Conservation (phyloP, 2,113 vertebrate species). For the Loxodonta africana region DNA sequence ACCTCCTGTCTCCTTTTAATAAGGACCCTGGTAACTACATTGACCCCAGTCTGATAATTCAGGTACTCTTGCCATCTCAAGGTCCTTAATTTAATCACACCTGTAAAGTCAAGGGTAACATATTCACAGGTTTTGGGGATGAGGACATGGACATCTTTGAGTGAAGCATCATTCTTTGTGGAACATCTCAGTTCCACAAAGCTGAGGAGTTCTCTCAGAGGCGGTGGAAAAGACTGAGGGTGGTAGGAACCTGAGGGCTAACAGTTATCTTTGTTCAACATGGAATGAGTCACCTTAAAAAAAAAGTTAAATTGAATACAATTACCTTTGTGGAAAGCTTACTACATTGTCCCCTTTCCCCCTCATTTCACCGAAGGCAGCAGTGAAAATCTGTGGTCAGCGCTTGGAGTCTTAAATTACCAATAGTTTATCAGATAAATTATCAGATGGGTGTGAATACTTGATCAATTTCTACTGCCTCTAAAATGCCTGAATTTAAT, state of each 20-base stretch:
- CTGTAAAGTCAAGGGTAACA: not conserved
- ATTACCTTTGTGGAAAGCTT: constrained; percentile 2
- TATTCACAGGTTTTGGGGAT: not conserved
- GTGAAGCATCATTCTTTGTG: not conserved
- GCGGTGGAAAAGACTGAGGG: not conserved
- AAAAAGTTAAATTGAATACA: not conserved
- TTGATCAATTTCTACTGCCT: not conserved
- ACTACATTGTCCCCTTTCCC: not conserved
- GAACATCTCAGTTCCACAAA: not conserved
- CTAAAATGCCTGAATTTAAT: not conserved
- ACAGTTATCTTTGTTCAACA: not conserved
- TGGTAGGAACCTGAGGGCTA: not conserved
- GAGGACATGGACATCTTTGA: not conserved
- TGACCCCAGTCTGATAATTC: not conserved
- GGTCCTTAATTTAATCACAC: not conserved
- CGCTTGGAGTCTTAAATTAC: not conserved
- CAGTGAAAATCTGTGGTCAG: not conserved
- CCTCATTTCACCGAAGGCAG: not conserved
- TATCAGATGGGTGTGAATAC: not conserved
- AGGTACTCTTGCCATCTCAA: not conserved
- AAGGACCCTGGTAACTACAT: not conserved
- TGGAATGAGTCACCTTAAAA: not conserved
- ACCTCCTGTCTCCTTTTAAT: not conserved
- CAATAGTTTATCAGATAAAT: not conserved
- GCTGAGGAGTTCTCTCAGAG: not conserved